phyloP scores from a whole-genome alignment of 92 coral and sea anemone species.

The Porites evermanni region DNA sequence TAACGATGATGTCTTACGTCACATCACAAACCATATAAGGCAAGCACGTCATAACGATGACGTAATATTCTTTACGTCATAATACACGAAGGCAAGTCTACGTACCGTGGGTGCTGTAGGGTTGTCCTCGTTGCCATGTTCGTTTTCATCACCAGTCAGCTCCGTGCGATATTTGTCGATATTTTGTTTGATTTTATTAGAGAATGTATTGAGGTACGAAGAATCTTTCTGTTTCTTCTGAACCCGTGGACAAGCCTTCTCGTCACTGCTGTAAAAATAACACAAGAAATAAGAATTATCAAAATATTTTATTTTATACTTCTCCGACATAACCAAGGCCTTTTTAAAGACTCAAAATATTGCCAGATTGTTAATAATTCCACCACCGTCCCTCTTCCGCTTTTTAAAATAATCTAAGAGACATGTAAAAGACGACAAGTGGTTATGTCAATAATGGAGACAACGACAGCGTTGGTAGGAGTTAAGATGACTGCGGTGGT shows the following conservation, averaged over 20 bases:
- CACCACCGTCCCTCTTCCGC: no score
- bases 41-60: no score
- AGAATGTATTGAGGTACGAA: conserved; percentile 71
- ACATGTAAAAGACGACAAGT: no score
- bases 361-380: no score
- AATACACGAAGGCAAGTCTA: not conserved
- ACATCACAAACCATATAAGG: no score
- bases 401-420: no score
- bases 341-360: no score
- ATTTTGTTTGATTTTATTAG: conserved; percentile 75
- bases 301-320: no score
- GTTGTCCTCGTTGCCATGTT: conserved; percentile 41
- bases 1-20: no score
- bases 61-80: no score
- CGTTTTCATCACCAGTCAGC: conserved; percentile 31
- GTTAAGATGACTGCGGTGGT: not conserved
- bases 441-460: not conserved
- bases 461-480: not conserved
- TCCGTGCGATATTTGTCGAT: conserved; percentile 82
- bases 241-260: conserved; percentile 65
- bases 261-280: conserved; percentile 29
- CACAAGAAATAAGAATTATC: not conserved
- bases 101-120: conserved; percentile 44
- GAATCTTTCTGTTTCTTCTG: conserved; percentile 81
- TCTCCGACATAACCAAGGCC: no score